Evolutionary conservation across 2,113 vertebrate species (phyloP).

Genomic region (Suricata suricatta): DNA sequence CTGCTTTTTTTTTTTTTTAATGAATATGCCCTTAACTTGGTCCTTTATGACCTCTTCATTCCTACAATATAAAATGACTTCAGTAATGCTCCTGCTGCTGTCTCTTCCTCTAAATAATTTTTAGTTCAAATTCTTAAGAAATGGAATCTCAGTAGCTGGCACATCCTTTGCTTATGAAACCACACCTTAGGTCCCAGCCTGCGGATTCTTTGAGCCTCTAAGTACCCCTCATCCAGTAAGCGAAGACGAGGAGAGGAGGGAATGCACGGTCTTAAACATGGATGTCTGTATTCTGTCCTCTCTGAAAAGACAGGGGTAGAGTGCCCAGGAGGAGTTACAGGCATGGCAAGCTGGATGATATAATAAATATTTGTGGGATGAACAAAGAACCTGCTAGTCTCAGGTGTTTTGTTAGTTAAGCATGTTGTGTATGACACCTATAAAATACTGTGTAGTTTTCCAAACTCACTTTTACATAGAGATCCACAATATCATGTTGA

Average conservation of each 20-base stretch:
- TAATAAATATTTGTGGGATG: neutral
- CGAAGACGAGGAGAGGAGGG: neutral
- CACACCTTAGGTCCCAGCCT: neutral
- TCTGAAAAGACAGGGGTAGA: neutral
- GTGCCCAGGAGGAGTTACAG: neutral
- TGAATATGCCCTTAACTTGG: neutral
- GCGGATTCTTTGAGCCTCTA: neutral
- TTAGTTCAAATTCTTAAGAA: constrained; percentile 23
- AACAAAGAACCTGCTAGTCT: neutral
- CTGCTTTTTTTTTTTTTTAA: neutral
- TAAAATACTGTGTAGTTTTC: neutral
- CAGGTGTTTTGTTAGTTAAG: neutral
- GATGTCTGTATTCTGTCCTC: neutral
- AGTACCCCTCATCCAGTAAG: neutral
- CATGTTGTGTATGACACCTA: neutral
- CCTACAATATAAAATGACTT: neutral
- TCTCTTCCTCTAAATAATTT: neutral
- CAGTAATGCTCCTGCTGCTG: neutral
- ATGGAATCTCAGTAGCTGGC: neutral
- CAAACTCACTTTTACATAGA: neutral
- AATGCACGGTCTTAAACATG: neutral
- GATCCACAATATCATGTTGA: neutral
- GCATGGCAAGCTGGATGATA: neutral
- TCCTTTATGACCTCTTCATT: neutral
- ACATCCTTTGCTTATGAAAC: neutral